phyloP scores from a whole-genome alignment of 2,113 vertebrate genomes.

The Caretta caretta region DNA sequence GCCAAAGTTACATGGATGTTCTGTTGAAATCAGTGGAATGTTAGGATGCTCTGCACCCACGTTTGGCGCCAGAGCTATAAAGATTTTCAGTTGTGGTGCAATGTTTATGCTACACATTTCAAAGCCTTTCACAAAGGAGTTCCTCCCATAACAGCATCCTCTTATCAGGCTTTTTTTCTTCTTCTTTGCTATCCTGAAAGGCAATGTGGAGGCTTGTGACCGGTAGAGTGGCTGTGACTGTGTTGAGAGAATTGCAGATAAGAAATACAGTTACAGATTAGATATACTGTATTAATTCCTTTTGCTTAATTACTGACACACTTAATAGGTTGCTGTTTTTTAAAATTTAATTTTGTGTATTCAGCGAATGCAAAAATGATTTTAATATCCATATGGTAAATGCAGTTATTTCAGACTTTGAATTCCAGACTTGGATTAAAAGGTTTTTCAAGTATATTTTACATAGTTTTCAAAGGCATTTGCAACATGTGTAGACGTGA shows the following conservation, averaged over 20 bases:
- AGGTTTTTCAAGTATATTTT: neutral
- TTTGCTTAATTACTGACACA: neutral
- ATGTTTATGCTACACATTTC: neutral
- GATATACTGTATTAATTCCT: neutral
- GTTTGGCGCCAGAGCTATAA: constrained; percentile 54
- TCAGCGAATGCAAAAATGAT: neutral
- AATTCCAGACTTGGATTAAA: neutral
- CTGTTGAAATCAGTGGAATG: neutral
- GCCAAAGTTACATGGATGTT: neutral
- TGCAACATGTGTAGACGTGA: neutral
- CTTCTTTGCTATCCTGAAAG: neutral
- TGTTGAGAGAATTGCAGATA: neutral
- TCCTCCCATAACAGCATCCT: neutral
- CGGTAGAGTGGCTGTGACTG: neutral
- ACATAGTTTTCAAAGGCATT: neutral
- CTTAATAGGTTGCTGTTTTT: neutral
- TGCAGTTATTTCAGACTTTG: neutral
- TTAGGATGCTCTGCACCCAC: constrained; percentile 29
- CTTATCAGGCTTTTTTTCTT: neutral
- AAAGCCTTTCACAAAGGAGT: neutral
- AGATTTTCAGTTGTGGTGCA: constrained; percentile 39
- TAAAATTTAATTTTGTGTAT: neutral
- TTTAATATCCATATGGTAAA: neutral
- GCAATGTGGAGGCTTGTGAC: neutral
- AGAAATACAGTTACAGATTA: neutral